Evolutionary conservation across 1,140 invertebrate genomes (phyloP).

Genomic region (Dolichoris vasculosae): DNA sequence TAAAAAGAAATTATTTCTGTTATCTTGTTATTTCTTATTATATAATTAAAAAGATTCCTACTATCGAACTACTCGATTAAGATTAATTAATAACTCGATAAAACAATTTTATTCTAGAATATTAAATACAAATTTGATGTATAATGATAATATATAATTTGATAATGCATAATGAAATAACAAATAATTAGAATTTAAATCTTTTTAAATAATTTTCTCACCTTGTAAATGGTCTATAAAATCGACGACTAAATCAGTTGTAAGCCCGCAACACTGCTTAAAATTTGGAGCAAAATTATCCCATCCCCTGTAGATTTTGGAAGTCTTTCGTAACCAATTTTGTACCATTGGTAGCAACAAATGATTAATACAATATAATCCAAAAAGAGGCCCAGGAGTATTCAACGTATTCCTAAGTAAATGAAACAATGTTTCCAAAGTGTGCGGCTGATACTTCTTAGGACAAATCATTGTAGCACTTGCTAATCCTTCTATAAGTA

Average conservation of each 20-base stretch:
- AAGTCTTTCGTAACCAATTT: constrained; percentile 87
- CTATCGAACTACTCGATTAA: too few relatives aligned
- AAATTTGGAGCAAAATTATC: constrained; percentile 88
- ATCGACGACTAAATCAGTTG: constrained; percentile 92
- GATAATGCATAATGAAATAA: too few relatives aligned
- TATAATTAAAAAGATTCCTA: too few relatives aligned
- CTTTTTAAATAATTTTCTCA: constrained; percentile 47
- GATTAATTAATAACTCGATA: too few relatives aligned
- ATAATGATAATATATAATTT: too few relatives aligned
- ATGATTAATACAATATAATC: constrained; percentile 92
- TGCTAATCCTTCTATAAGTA: constrained; percentile 91
- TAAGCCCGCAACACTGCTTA: constrained; percentile 93
- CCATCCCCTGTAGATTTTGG: constrained; percentile 81
- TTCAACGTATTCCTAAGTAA: constrained; percentile 84
- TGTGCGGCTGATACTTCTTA: constrained; percentile 88
- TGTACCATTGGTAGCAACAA: constrained; percentile 91
- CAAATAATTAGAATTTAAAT: too few relatives aligned
- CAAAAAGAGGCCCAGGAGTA: constrained; percentile 88
- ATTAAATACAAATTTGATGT: too few relatives aligned
- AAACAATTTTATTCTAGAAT: too few relatives aligned
- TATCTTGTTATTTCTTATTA: too few relatives aligned
- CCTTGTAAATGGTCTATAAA: constrained; percentile 80
- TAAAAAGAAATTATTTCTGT: neutral
- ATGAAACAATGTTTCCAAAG: constrained; percentile 90
- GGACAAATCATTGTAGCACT: constrained; percentile 87